Percentiles rank a stretch among this genome's conserved stretches.
phyloP scores from a whole-genome alignment of 2,888 invertebrate species.

The Apodemia duryi region DNA sequence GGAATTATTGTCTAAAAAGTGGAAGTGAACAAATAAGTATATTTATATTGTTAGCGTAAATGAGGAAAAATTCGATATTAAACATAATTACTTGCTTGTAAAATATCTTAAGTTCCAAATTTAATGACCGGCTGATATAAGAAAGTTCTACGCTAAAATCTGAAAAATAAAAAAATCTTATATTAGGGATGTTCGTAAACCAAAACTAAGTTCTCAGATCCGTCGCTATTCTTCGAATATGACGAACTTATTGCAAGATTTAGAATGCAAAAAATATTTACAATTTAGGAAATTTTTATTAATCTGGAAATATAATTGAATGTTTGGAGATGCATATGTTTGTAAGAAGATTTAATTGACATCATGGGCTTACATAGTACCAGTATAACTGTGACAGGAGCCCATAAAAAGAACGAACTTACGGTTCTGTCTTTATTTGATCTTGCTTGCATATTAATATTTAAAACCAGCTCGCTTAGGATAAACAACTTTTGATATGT shows the following conservation, averaged over 20 bases:
- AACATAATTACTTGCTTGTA: no score
- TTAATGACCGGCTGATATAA: no score
- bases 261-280: background rate
- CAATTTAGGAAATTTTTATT: background rate
- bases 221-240: background rate
- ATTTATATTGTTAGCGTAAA: no score
- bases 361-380: background rate
- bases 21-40: no score
- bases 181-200: no score
- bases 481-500: no score
- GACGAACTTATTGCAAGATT: background rate
- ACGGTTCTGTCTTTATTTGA: background rate
- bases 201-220: background rate
- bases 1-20: no score
- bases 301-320: background rate
- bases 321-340: background rate
- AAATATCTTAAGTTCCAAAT: no score
- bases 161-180: no score
- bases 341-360: background rate
- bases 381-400: background rate
- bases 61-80: no score
- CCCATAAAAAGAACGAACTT: background rate
- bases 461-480: background rate
- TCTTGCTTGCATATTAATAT: background rate
- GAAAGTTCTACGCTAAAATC: no score